phyloP scores from a whole-genome alignment of 2,113 vertebrate genomes.

The Cygnus buccinator region DNA sequence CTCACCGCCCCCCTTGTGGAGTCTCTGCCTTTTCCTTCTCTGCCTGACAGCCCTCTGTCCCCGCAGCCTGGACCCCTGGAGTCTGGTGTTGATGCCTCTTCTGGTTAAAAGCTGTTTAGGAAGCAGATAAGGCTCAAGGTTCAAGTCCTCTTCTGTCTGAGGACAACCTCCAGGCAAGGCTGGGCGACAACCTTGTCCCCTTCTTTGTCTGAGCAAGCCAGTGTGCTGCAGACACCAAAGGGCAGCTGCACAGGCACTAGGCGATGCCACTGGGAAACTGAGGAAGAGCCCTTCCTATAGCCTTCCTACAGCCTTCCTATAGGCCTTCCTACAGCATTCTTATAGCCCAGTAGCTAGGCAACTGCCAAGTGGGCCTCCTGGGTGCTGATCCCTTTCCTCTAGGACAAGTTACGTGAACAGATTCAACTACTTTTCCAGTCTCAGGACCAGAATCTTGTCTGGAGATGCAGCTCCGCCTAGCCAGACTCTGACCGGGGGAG shows the following conservation, averaged over 20 bases:
- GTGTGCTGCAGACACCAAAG: neutral
- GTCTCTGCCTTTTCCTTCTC: neutral
- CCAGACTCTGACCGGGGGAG: neutral
- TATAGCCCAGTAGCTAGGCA: neutral
- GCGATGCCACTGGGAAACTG: neutral
- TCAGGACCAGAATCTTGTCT: neutral
- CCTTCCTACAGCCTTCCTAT: too few species aligned
- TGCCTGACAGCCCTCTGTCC: neutral
- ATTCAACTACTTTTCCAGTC: neutral
- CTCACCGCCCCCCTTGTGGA: neutral
- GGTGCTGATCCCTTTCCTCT: neutral
- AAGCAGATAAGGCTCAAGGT: neutral
- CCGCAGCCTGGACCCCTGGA: neutral
- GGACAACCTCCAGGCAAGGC: neutral
- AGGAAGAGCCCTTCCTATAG: neutral
- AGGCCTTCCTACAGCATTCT: too few species aligned
- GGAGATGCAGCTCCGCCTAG: neutral
- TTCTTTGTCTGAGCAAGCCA: neutral
- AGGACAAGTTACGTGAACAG: neutral
- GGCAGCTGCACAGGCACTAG: neutral
- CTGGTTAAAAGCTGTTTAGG: neutral
- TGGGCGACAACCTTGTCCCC: neutral
- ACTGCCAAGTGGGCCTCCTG: neutral
- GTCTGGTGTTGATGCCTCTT: rapidly evolving
- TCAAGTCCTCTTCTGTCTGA: neutral